Percentiles rank a stretch among this genome's conserved stretches.
These are phyloP conservation scores for Drosophila littoralis DNA, from an alignment of 1,140 invertebrate genomes.

Conservation along the genomic window DNA sequence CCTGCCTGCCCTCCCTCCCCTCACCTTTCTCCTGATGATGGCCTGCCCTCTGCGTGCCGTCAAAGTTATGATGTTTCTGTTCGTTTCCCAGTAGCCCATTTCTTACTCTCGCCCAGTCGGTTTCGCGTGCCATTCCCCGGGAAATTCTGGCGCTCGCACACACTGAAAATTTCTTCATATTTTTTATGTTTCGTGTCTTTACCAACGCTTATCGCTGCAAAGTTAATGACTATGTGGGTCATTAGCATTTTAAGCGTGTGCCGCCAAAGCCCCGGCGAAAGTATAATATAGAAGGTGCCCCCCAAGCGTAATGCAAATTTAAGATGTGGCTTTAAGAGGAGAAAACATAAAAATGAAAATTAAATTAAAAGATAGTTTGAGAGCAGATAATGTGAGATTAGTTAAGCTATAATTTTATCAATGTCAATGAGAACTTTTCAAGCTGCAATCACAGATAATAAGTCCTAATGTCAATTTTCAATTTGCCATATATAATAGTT, in stretches of 20 bases:
- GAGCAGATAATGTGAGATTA: not conserved
- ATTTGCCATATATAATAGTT: conserved; percentile 26
- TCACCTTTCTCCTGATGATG: conserved; percentile 26
- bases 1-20: not conserved
- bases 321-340: conserved; percentile 13
- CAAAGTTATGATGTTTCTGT: conserved; percentile 59
- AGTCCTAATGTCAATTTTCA: conserved; percentile 23
- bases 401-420: too few relatives aligned
- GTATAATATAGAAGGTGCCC: not conserved
- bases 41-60: conserved; percentile 42
- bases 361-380: conserved; percentile 1
- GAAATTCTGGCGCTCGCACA: conserved; percentile 18
- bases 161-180: conserved; percentile 41
- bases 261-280: conserved; percentile 25
- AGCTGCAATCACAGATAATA: not conserved
- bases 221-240: conserved; percentile 77
- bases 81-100: not conserved
- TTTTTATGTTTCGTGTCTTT: conserved; percentile 29
- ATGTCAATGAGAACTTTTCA: too few relatives aligned
- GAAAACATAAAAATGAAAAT: not conserved
- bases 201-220: conserved; percentile 63
- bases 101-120: not conserved
- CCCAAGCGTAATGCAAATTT: conserved; percentile 15
- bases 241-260: conserved; percentile 65
- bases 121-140: conserved; percentile 6